These are phyloP conservation scores for Calameuta filiformis DNA, from an alignment of 2,888 invertebrate genomes.

Conservation along the genomic window DNA sequence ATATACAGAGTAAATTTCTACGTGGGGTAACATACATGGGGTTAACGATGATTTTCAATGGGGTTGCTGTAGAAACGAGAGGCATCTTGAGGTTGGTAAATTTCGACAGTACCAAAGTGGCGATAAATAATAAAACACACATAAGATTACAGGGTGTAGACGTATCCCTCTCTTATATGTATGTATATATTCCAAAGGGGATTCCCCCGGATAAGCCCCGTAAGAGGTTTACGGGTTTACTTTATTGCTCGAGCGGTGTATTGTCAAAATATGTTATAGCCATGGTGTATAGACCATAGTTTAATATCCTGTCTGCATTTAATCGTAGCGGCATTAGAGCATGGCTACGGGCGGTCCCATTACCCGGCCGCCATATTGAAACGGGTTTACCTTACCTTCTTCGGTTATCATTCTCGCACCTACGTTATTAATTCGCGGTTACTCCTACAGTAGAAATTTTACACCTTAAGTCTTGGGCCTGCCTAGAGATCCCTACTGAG, in stretches of 20 bases:
- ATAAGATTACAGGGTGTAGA: constrained; percentile 17
- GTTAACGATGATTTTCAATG: background rate
- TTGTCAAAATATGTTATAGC: constrained; percentile 59
- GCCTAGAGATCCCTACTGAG: background rate
- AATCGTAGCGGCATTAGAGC: constrained; percentile 59
- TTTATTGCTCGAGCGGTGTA: constrained; percentile 55
- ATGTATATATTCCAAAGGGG: constrained; percentile 17
- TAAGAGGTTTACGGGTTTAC: constrained; percentile 55
- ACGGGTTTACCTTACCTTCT: constrained; percentile 36
- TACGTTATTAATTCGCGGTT: constrained; percentile 43
- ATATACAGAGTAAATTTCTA: background rate
- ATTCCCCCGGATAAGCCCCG: constrained; percentile 41
- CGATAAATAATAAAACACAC: constrained; percentile 23
- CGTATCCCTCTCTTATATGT: constrained; percentile 9
- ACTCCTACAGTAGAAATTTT: background rate
- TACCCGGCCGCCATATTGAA: constrained; percentile 46
- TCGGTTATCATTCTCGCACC: constrained; percentile 36
- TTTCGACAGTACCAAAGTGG: constrained; percentile 3
- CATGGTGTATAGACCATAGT: constrained; percentile 39
- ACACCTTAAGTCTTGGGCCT: background rate
- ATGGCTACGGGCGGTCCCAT: constrained; percentile 57
- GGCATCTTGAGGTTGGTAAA: background rate
- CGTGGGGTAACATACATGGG: background rate
- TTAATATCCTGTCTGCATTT: constrained; percentile 64
- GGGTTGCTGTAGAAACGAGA: background rate